phyloP scores from a whole-genome alignment of 2,113 vertebrate species.

The Arizona elegans region DNA sequence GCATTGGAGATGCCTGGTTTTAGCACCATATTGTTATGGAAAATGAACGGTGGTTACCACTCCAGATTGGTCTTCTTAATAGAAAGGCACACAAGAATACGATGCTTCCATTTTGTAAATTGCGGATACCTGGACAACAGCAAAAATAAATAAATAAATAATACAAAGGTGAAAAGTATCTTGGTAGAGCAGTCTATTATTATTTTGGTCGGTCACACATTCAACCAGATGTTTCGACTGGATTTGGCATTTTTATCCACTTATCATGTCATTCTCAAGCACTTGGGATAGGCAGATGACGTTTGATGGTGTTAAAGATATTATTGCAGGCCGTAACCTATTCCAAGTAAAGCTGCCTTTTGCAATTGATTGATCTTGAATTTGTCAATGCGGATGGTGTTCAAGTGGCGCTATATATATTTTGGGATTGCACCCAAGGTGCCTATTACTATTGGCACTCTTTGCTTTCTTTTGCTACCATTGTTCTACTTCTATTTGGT shows the following conservation, averaged over 20 bases:
- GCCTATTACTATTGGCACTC: not conserved
- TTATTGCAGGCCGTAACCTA: not conserved
- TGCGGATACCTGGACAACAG: not conserved
- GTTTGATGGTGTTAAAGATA: not conserved
- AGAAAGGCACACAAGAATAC: conserved; percentile 22
- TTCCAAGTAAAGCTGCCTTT: not conserved
- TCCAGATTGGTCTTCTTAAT: conserved; percentile 14
- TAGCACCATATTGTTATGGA: not conserved
- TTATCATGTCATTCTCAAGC: not conserved
- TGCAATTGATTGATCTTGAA: not conserved
- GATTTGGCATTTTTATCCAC: not conserved
- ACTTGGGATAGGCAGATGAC: not conserved
- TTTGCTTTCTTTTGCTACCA: not conserved
- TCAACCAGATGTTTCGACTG: not conserved
- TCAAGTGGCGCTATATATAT: not conserved
- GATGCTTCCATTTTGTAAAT: not conserved
- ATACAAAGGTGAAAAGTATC: conserved; percentile 5
- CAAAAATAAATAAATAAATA: not conserved
- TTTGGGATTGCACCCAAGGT: not conserved
- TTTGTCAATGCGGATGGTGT: not conserved
- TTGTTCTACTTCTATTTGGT: not conserved
- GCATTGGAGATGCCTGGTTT: conserved; percentile 22
- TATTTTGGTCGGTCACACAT: not conserved
- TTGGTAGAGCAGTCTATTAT: not conserved
- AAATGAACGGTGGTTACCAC: conserved; percentile 14